phyloP scores from a whole-genome alignment of 2,797 vertebrate species.

The Etheostoma perlongum region DNA sequence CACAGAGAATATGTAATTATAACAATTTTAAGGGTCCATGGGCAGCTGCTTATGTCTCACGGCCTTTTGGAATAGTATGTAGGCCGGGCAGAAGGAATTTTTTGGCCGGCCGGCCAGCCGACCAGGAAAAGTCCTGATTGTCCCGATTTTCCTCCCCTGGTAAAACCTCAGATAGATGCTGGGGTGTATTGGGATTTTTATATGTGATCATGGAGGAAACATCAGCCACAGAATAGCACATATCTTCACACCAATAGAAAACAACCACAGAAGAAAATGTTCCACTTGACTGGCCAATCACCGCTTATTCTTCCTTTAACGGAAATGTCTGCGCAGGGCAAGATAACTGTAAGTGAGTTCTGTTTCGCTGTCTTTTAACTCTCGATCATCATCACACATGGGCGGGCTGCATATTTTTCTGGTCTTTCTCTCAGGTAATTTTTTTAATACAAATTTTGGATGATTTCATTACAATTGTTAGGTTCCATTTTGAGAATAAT shows the following conservation, averaged over 20 bases:
- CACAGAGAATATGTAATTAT: too few relatives aligned
- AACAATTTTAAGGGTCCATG: too few relatives aligned
- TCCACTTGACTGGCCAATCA: slow-evolving; percentile 41
- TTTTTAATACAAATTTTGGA: fast-evolving
- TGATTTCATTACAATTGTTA: neutral
- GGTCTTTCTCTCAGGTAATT: slow-evolving; percentile 34
- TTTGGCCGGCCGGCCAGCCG: too few relatives aligned
- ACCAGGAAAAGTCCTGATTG: too few relatives aligned
- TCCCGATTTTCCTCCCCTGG: too few relatives aligned
- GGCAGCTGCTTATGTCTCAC: too few relatives aligned
- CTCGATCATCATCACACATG: slow-evolving; percentile 8
- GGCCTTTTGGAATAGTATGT: too few relatives aligned
- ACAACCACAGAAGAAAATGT: slow-evolving; percentile 22
- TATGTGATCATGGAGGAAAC: neutral
- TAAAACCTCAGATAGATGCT: too few relatives aligned
- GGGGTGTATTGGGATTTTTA: too few relatives aligned
- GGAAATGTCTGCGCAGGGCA: neutral
- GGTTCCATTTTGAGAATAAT: neutral
- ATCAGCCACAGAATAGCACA: neutral
- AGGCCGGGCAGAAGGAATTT: too few relatives aligned
- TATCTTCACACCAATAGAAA: neutral
- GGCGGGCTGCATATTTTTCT: slow-evolving; percentile 6
- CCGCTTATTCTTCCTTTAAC: neutral
- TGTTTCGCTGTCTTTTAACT: neutral
- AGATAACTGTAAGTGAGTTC: neutral